Conservation (phyloP, 2,113 vertebrate species). For the Phaetusa simplex region DNA sequence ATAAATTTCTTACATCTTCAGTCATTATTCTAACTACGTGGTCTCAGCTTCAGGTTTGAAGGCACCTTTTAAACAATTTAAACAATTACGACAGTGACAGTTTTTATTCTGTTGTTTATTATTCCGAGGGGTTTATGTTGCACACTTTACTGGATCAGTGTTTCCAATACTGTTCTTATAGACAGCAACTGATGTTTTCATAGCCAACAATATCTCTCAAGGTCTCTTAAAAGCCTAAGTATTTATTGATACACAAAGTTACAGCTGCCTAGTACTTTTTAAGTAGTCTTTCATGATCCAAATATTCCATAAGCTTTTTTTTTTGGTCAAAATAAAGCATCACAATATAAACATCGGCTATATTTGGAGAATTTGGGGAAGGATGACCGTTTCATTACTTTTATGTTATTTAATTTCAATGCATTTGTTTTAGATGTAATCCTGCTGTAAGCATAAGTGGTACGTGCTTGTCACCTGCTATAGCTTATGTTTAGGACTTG, state of each 20-base stretch:
- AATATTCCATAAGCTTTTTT: neutral
- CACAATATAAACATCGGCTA: neutral
- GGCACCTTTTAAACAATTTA: conserved; percentile 37
- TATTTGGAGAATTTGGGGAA: neutral
- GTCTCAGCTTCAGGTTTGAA: neutral
- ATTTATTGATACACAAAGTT: neutral
- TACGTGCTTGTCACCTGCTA: neutral
- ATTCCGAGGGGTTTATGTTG: neutral
- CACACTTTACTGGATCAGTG: conserved; percentile 19
- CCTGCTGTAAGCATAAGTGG: neutral
- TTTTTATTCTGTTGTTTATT: conserved; percentile 1
- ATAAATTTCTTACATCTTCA: neutral
- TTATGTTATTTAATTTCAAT: neutral
- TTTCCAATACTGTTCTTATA: conserved; percentile 7
- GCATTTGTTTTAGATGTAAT: neutral
- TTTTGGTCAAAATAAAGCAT: neutral
- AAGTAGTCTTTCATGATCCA: neutral
- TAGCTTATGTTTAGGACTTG: neutral
- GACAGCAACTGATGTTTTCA: neutral
- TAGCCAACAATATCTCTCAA: neutral
- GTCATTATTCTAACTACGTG: neutral
- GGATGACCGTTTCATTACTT: neutral
- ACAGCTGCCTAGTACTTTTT: neutral
- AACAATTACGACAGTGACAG: neutral
- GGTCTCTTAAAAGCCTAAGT: neutral